A percentile compares a stretch with the other conserved stretches of the same genome.
Evolutionary conservation across 2,113 vertebrate genomes (phyloP).

Genomic region (Gorilla gorilla): DNA sequence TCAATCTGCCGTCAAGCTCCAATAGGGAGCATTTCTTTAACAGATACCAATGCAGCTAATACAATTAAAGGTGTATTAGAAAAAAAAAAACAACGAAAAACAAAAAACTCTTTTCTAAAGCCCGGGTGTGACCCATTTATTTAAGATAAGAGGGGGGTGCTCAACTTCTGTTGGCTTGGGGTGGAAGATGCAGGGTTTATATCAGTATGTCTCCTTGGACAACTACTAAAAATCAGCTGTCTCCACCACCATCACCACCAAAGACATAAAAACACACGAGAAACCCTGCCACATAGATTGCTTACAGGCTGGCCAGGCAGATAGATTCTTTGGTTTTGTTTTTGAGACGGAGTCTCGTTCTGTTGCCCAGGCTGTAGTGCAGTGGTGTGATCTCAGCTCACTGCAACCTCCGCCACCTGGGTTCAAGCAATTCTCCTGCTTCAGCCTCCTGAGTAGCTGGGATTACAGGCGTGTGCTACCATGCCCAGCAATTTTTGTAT

Average conservation of each 20-base stretch:
- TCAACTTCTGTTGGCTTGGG: not conserved
- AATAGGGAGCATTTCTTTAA: not conserved
- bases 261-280: not conserved
- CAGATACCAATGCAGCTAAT: not conserved
- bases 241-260: fast-evolving
- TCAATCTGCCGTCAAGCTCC: not conserved
- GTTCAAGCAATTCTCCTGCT: not conserved
- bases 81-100: not conserved
- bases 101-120: not conserved
- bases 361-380: not conserved
- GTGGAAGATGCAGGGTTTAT: not conserved
- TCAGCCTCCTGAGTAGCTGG: not conserved
- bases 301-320: not conserved
- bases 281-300: not conserved
- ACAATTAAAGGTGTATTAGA: not conserved
- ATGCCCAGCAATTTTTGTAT: not conserved
- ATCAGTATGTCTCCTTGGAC: not conserved
- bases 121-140: not conserved
- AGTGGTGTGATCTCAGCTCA: not conserved
- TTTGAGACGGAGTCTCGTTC: not conserved
- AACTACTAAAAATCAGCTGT: not conserved
- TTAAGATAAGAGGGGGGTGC: not conserved
- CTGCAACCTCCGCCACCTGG: not conserved
- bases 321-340: not conserved
- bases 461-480: not conserved